Percentiles rank a stretch among this genome's conserved stretches.
Conservation (phyloP, 92 coral and sea anemone genomes). For the Epizoanthus scotinus region DNA sequence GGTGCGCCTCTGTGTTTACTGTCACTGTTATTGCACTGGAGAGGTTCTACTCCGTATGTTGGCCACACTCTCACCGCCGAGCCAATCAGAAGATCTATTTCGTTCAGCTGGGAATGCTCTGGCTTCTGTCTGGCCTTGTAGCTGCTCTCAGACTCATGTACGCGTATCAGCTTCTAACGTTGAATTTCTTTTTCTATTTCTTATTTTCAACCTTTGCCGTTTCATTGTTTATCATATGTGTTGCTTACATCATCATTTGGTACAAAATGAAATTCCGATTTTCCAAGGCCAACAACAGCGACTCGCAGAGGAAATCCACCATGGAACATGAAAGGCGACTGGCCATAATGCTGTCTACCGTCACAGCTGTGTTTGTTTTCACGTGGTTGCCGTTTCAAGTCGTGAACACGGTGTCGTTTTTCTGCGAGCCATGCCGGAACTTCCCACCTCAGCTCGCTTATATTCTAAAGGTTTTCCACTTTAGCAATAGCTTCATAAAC, state of each 20-base stretch:
- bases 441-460: slow-evolving; percentile 68
- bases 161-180: slow-evolving; percentile 50
- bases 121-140: slow-evolving; percentile 67
- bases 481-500: slow-evolving; percentile 74
- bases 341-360: slow-evolving; percentile 71
- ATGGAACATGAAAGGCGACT: slow-evolving; percentile 80
- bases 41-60: slow-evolving; percentile 73
- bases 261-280: slow-evolving; percentile 80
- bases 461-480: slow-evolving; percentile 72
- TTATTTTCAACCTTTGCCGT: slow-evolving; percentile 62
- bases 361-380: slow-evolving; percentile 68
- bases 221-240: slow-evolving; percentile 69
- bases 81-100: slow-evolving; percentile 53
- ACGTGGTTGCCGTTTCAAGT: slow-evolving; percentile 85
- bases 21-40: slow-evolving; percentile 76
- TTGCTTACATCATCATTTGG: slow-evolving; percentile 75
- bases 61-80: slow-evolving; percentile 76
- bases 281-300: slow-evolving; percentile 49
- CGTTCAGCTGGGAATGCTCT: slow-evolving; percentile 60
- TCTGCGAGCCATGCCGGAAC: slow-evolving; percentile 62
- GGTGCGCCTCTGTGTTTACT: slow-evolving; percentile 83
- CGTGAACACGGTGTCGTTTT: slow-evolving; percentile 67
- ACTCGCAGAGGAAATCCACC: slow-evolving; percentile 56
- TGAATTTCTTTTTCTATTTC: slow-evolving; percentile 72
- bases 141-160: slow-evolving; percentile 61